phyloP scores from a whole-genome alignment of 2,888 invertebrate genomes.

The Rhyacophila evoluta region DNA sequence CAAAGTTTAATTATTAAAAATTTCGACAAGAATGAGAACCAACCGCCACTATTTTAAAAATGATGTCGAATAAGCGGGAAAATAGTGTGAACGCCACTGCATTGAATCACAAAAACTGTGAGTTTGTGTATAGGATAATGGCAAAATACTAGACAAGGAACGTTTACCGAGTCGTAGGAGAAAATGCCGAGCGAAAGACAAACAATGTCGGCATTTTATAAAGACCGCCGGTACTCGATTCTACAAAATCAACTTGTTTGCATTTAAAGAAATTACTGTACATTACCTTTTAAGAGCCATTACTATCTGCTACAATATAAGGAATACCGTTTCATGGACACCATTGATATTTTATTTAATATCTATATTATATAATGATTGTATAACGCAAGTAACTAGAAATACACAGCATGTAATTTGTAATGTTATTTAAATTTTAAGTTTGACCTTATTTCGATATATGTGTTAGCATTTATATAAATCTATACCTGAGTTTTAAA shows the following conservation, averaged over 20 bases:
- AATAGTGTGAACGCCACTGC: not conserved
- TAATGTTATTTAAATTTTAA: no score
- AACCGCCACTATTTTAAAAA: no score
- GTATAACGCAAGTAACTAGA: no score
- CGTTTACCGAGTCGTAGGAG: slow-evolving; percentile 7
- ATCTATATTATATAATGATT: no score
- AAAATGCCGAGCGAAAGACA: not conserved
- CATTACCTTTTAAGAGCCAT: not conserved
- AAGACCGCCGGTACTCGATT: slow-evolving; percentile 4
- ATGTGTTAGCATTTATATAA: no score
- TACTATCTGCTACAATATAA: not conserved
- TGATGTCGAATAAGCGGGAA: no score
- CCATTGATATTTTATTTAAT: no score
- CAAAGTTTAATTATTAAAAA: no score
- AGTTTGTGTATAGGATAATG: slow-evolving; percentile 2
- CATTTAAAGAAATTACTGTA: slow-evolving; percentile 2
- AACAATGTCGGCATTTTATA: slow-evolving; percentile 17
- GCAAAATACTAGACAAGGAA: not conserved
- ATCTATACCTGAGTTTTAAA: no score
- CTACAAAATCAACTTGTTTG: slow-evolving; percentile 5
- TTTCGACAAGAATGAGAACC: no score
- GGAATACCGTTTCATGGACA: not conserved
- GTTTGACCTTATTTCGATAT: no score
- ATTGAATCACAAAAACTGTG: not conserved
- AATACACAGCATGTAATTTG: no score